phyloP scores from a whole-genome alignment of 2,888 invertebrate species.

The Lysandra coridon region DNA sequence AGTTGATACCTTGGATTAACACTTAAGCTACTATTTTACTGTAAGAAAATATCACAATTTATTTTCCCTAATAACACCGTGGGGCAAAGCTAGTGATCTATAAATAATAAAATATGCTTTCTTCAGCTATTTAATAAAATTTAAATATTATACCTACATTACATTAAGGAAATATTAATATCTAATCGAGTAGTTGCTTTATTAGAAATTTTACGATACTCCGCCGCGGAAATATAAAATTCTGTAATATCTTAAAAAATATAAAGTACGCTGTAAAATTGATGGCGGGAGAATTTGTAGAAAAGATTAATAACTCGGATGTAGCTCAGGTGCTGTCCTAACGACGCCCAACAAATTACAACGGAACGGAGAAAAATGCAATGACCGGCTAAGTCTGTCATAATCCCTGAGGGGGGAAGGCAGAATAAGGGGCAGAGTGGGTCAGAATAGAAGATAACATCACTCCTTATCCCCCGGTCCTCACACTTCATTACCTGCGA shows the following conservation, averaged over 20 bases:
- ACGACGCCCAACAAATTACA: neutral
- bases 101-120: no score
- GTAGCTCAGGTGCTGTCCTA: slow-evolving; percentile 13
- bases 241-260: neutral
- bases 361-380: neutral
- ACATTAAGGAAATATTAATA: no score
- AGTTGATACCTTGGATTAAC: no score
- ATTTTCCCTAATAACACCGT: no score
- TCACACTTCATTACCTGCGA: slow-evolving; percentile 4
- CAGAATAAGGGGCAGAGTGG: neutral
- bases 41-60: no score
- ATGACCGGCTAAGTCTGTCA: neutral
- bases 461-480: neutral
- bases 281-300: neutral
- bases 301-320: slow-evolving; percentile 1
- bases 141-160: neutral
- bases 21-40: no score
- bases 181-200: neutral
- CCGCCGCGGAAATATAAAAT: neutral
- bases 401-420: neutral
- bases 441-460: neutral
- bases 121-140: no score
- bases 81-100: no score
- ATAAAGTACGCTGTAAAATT: slow-evolving; percentile 3
- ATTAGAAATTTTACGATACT: neutral